Evolutionary conservation across 2,888 invertebrate genomes (phyloP).

Genomic region (Tromatobia lineatoria): DNA sequence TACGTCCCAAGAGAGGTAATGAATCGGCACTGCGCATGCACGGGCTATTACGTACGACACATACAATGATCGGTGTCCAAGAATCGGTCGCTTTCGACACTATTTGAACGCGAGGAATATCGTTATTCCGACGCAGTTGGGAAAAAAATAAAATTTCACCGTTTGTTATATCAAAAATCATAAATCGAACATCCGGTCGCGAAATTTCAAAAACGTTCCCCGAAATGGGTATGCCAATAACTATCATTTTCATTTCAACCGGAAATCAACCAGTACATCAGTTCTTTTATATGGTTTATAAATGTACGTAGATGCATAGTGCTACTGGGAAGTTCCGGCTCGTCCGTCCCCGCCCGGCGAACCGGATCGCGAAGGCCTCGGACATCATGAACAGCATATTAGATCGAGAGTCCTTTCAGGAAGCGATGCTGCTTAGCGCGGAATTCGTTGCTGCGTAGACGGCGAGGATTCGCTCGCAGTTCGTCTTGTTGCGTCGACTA

Average conservation of each 20-base stretch:
- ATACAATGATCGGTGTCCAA: too few relatives aligned
- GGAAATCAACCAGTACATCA: neutral
- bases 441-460: slow-evolving; percentile 10
- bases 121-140: too few relatives aligned
- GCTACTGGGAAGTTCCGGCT: slow-evolving; percentile 50
- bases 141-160: too few relatives aligned
- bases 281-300: neutral
- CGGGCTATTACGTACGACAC: too few relatives aligned
- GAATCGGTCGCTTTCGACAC: too few relatives aligned
- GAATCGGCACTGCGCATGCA: too few relatives aligned
- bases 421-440: slow-evolving; percentile 11
- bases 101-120: too few relatives aligned
- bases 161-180: too few relatives aligned
- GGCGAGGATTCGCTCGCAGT: slow-evolving; percentile 1
- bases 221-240: neutral
- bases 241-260: neutral
- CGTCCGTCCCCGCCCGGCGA: slow-evolving; percentile 33
- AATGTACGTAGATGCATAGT: neutral
- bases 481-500: neutral
- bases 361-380: slow-evolving; percentile 54
- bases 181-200: too few relatives aligned
- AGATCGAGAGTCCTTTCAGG: slow-evolving; percentile 33
- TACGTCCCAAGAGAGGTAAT: too few relatives aligned
- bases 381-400: slow-evolving; percentile 39
- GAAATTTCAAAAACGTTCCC: too few relatives aligned